A percentile compares a stretch with the other conserved stretches of the same genome.
These are phyloP conservation scores for Megaptera novaeangliae DNA, from an alignment of 2,113 vertebrate genomes.

Conservation along the genomic window DNA sequence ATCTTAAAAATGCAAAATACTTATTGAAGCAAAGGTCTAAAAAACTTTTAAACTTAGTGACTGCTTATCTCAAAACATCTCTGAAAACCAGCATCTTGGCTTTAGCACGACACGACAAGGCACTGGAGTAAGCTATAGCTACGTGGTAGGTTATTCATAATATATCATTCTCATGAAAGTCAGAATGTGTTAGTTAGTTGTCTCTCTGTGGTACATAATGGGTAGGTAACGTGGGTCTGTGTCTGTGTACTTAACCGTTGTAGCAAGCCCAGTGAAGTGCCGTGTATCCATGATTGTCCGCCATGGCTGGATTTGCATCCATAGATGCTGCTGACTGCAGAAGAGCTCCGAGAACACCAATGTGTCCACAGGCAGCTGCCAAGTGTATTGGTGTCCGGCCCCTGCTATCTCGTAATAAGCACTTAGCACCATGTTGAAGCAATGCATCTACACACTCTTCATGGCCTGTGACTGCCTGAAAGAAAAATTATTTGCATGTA, in stretches of 20 bases:
- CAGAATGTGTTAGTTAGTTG: not conserved
- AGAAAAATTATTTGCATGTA: constrained; percentile 43
- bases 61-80: not conserved
- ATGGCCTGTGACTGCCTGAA: constrained; percentile 94
- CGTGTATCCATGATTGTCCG: constrained; percentile 97
- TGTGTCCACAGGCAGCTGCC: constrained; percentile 95
- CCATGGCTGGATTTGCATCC: constrained; percentile 86
- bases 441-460: constrained; percentile 96
- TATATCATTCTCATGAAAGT: not conserved
- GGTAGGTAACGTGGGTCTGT: not conserved
- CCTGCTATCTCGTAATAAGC: constrained; percentile 89
- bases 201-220: not conserved
- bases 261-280: constrained; percentile 99
- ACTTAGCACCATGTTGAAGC: constrained; percentile 94
- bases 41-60: not conserved
- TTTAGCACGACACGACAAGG: not conserved
- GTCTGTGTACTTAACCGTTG: constrained; percentile 87
- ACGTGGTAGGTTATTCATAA: not conserved
- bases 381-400: constrained; percentile 94
- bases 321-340: constrained; percentile 90
- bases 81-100: not conserved
- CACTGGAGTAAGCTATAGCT: not conserved
- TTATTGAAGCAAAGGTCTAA: not conserved
- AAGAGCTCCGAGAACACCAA: constrained; percentile 93
- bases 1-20: not conserved